Base-by-base conservation (phyloP, 2,113 vertebrate species). In the Laticauda laticaudata region DNA sequence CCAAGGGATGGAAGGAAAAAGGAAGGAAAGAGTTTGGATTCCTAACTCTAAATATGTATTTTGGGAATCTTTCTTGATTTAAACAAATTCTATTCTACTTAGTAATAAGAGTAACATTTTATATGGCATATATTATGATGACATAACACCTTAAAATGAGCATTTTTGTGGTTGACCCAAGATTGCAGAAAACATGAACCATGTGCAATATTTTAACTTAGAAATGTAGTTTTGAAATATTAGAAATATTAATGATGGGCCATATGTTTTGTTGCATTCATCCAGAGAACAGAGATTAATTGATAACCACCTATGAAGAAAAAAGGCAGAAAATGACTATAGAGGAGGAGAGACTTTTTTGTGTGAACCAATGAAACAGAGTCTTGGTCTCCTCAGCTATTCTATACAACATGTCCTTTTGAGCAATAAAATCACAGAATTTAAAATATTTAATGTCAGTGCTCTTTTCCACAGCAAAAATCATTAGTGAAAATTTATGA, bases 191-290 rank as follows among this genome's bases (percentile, higher is more conserved):
- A 88, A 55, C 48, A 56, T 87, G 14, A 56, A 54, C 18, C 34
- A 15, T 5, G 26, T 29, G 24, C 6, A 39, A 20, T 29, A 87
- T 93, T 81, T 91, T 24, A 85, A 88, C 11, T 88, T 45, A 75
- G 48, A 88, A 88, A 14, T n/a, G 29, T 15, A 45, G 20, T 48
- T 92, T 93, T 69, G 92, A 61, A 91, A 18, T 8, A 1, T 88
- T 88, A 61, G 92, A 75, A 91, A 18, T 10, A 1, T 88, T 88
- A 94, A 55, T 61, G 86, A 11, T 57, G 20, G 55, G 0, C 18
- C 0, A 0, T 87, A 88, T 93, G 43, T 0, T 92, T 51, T 20
- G 1, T 0, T 43, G 24, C 81, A 26, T 5, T 87, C 26, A 14
- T 21, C 24, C 1, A 39, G 11, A n/a, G 4, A 2, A 23, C 5